These are phyloP conservation scores for Apocrypta bakeri DNA, from an alignment of 1,140 invertebrate species.

Conservation along the genomic window DNA sequence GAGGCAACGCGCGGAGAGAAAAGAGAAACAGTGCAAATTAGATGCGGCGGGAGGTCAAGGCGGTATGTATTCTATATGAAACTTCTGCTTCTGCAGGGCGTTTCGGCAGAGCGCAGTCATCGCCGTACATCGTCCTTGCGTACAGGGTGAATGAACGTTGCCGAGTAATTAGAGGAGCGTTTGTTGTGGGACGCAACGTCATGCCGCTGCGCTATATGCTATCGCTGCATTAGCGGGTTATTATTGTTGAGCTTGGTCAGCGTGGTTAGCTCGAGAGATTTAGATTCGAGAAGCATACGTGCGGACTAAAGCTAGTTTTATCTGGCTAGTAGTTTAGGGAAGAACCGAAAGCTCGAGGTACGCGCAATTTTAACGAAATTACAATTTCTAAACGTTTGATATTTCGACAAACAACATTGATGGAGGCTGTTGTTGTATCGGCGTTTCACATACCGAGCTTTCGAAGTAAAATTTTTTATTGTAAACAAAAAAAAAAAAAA, in stretches of 20 bases:
- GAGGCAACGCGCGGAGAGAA: not conserved
- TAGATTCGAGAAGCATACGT: no score
- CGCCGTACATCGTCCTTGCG: no score
- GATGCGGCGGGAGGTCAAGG: slow-evolving; percentile 44
- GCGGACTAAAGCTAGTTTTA: not conserved
- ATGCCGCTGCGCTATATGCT: no score
- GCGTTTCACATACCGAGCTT: no score
- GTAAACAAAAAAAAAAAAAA: no score
- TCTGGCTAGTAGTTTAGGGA: not conserved
- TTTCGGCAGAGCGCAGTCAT: not conserved
- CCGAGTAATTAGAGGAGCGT: not conserved
- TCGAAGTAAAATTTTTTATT: no score
- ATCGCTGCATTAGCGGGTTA: not conserved
- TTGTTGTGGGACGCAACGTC: not conserved
- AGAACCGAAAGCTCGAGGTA: no score
- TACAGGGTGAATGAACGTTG: slow-evolving; percentile 6
- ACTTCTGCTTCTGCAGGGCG: not conserved
- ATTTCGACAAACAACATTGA: no score
- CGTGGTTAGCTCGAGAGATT: not conserved
- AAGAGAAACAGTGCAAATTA: slow-evolving; percentile 23
- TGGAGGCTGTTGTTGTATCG: no score
- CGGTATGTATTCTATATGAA: slow-evolving; percentile 54
- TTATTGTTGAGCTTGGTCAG: not conserved
- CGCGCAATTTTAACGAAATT: no score
- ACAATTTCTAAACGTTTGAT: no score